Percentiles rank a stretch among this genome's conserved stretches.
phyloP scores from a whole-genome alignment of 2,113 vertebrate species.

The Hoplias malabaricus region DNA sequence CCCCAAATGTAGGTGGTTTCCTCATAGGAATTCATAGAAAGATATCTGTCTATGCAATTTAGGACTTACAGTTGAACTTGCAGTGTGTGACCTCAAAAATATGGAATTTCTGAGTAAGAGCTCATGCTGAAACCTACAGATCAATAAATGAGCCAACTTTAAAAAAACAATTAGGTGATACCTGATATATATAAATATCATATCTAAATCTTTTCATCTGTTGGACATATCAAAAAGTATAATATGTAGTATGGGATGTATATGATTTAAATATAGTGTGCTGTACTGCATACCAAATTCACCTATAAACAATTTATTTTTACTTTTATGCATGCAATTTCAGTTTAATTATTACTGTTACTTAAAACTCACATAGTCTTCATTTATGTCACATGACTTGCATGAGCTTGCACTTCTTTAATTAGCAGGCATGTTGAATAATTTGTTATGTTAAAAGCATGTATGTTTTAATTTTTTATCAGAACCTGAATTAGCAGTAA shows the following conservation, averaged over 20 bases:
- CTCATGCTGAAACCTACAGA: background rate
- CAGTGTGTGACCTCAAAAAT: background rate
- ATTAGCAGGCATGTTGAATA: background rate
- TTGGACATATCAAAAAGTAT: background rate
- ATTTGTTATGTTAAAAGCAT: no score
- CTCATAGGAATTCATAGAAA: constrained; percentile 18
- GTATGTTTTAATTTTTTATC: background rate
- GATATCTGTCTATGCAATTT: background rate
- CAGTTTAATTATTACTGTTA: no score
- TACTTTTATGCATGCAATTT: background rate
- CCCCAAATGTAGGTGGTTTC: background rate
- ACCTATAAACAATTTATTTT: background rate
- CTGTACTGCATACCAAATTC: background rate
- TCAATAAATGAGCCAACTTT: background rate
- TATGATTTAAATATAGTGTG: background rate
- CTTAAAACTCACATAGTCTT: no score
- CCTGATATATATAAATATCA: background rate
- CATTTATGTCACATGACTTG: background rate
- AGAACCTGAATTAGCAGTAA: background rate
- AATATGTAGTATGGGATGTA: background rate
- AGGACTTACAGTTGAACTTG: background rate
- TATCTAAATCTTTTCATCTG: background rate
- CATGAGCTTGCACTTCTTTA: no score
- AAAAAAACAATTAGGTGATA: background rate
- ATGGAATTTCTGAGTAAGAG: background rate